These are phyloP conservation scores for Carcharodon carcharias DNA, from an alignment of 2,797 vertebrate genomes.

Conservation along the genomic window DNA sequence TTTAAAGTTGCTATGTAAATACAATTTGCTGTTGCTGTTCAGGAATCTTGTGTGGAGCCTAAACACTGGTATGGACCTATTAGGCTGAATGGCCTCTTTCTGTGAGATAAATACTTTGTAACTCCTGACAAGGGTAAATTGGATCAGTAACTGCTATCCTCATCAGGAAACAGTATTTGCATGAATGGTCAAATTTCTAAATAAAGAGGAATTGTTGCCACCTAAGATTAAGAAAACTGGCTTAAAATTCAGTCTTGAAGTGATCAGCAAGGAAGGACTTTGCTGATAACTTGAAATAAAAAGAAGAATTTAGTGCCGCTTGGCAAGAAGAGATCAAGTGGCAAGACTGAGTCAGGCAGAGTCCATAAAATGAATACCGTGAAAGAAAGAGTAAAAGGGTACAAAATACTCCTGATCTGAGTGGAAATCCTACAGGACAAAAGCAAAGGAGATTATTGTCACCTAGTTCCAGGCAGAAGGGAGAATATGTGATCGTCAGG, in stretches of 20 bases:
- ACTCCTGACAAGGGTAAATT: neutral
- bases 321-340: neutral
- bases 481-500: too few relatives aligned
- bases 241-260: neutral
- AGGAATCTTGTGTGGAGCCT: too few relatives aligned
- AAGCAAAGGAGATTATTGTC: too few relatives aligned
- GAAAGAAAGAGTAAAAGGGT: neutral
- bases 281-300: neutral
- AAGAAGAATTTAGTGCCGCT: neutral
- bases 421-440: neutral
- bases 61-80: too few relatives aligned
- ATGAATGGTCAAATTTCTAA: neutral
- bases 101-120: too few relatives aligned
- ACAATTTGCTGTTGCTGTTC: too few relatives aligned
- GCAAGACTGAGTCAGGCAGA: neutral
- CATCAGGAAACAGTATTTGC: neutral
- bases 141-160: neutral
- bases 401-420: neutral
- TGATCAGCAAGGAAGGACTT: neutral
- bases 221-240: neutral
- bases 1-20: too few relatives aligned
- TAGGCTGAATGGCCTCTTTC: too few relatives aligned
- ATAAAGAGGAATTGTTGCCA: too few relatives aligned
- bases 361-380: neutral
- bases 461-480: too few relatives aligned